These are phyloP conservation scores for Formica exsecta DNA, from an alignment of 1,140 invertebrate species.

Conservation along the genomic window DNA sequence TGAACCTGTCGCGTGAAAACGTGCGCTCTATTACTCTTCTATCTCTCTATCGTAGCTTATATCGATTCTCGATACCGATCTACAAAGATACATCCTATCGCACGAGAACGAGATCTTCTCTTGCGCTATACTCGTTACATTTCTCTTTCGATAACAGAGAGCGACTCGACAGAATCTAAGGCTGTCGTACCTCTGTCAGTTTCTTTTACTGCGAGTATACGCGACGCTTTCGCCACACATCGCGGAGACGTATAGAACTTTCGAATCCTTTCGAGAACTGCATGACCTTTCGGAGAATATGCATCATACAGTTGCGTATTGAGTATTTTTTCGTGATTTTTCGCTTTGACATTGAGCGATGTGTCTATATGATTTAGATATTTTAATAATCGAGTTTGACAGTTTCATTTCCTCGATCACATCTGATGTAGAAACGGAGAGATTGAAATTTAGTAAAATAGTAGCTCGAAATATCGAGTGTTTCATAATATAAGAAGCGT, in stretches of 20 bases:
- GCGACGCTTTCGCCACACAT: conserved; percentile 6
- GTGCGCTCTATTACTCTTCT: not conserved
- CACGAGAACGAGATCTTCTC: conserved; percentile 17
- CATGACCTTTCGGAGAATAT: conserved; percentile 4
- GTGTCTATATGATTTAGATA: not conserved
- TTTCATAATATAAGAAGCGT: conserved; percentile 18
- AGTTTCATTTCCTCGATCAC: conserved; percentile 30
- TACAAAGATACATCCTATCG: conserved; percentile 16
- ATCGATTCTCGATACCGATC: conserved; percentile 24
- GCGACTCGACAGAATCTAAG: conserved; percentile 19
- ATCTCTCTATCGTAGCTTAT: not conserved
- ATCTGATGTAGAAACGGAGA: not conserved
- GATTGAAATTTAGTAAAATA: conserved; percentile 12
- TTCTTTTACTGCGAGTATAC: conserved; percentile 37
- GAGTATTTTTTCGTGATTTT: not conserved
- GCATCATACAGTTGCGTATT: not conserved
- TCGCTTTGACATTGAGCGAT: conserved; percentile 4
- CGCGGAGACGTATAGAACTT: conserved; percentile 11
- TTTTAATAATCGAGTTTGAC: conserved; percentile 30
- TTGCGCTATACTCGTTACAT: conserved; percentile 5
- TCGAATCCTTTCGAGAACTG: not conserved
- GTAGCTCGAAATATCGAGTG: not conserved
- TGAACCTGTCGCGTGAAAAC: conserved; percentile 1
- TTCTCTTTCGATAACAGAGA: not conserved
- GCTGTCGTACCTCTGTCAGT: not conserved